phyloP scores from a whole-genome alignment of 2,888 invertebrate species.

The Protodeltote pygarga region DNA sequence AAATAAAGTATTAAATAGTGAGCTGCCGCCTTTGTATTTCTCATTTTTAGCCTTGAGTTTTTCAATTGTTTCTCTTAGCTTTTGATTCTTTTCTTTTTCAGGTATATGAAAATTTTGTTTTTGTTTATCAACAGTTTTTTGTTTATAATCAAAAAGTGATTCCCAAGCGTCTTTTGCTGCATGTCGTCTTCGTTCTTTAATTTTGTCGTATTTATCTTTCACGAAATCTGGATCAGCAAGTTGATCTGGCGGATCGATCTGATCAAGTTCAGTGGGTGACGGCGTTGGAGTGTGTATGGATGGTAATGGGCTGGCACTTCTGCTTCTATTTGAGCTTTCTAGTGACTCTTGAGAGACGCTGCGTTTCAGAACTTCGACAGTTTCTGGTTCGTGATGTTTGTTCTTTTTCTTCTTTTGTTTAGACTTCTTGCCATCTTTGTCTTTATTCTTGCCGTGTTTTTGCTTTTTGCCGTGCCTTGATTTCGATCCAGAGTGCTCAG shows the following conservation, averaged over 20 bases:
- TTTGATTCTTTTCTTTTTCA: conserved; percentile 83
- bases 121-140: conserved; percentile 74
- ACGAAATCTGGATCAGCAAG: conserved; percentile 74
- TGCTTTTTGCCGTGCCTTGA: conserved; percentile 71
- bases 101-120: conserved; percentile 70
- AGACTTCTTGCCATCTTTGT: conserved; percentile 80
- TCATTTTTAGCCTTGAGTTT: conserved; percentile 89
- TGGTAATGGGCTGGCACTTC: conserved; percentile 80
- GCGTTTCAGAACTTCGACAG: conserved; percentile 56
- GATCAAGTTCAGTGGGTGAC: conserved; percentile 68
- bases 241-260: conserved; percentile 55
- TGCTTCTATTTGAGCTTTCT: conserved; percentile 77
- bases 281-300: conserved; percentile 80
- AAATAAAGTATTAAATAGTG: conserved; percentile 71
- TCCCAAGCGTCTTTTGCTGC: conserved; percentile 82
- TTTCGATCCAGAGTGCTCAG: conserved; percentile 65
- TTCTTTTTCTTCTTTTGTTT: conserved; percentile 82
- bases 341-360: conserved; percentile 69
- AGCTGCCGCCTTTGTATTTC: conserved; percentile 78
- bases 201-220: conserved; percentile 88
- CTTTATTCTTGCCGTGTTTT: conserved; percentile 74
- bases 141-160: conserved; percentile 79
- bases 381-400: conserved; percentile 67
- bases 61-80: conserved; percentile 87
- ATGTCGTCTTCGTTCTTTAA: conserved; percentile 87